Evolutionary conservation across 2,113 vertebrate species (phyloP).

Genomic region (Tenrec ecaudatus): DNA sequence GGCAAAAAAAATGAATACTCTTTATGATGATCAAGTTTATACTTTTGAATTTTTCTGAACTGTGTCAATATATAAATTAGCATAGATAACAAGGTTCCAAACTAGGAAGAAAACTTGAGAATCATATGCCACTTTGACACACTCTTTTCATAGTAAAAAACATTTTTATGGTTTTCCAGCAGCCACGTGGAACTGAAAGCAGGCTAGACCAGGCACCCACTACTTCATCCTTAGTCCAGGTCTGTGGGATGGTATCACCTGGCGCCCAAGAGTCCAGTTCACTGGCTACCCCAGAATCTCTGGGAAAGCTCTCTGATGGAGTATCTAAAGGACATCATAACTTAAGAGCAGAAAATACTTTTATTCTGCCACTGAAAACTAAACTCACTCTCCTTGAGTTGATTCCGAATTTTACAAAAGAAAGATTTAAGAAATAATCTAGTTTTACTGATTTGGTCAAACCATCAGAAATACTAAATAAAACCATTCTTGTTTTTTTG

Average conservation of each 20-base stretch:
- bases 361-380: neutral
- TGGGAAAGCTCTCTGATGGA: neutral
- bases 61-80: conserved; percentile 11
- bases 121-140: neutral
- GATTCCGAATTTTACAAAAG: conserved; percentile 37
- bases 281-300: neutral
- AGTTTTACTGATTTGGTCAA: neutral
- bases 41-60: conserved; percentile 45
- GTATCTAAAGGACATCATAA: neutral
- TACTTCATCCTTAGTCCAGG: neutral
- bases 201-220: neutral
- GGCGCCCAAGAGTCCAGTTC: neutral
- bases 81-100: neutral
- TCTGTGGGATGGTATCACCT: neutral
- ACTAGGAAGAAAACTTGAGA: neutral
- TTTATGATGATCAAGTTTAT: conserved; percentile 34
- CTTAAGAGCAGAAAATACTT: neutral
- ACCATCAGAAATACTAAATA: conserved; percentile 32
- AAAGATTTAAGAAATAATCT: conserved; percentile 35
- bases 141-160: neutral
- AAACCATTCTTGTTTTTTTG: neutral
- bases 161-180: neutral
- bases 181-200: neutral
- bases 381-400: too few species aligned
- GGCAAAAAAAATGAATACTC: neutral